Evolutionary conservation across 2,888 invertebrate species (phyloP).

Genomic region (Oithona nana): DNA sequence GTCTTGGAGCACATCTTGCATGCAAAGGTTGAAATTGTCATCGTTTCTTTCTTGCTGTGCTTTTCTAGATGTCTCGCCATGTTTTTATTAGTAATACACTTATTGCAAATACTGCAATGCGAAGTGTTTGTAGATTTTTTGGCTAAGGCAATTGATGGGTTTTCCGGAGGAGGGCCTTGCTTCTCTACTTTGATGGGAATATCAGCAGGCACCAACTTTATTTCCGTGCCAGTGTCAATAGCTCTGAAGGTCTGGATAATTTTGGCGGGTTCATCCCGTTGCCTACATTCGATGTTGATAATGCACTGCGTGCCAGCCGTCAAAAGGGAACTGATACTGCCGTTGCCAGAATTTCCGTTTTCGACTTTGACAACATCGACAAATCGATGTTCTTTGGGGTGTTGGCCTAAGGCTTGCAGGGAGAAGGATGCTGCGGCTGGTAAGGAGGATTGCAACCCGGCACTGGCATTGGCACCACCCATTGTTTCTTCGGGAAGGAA

Average conservation of each 20-base stretch:
- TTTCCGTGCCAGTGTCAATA: slow-evolving; percentile 9
- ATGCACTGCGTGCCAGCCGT: not conserved
- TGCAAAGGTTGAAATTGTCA: not conserved
- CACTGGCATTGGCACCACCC: not conserved
- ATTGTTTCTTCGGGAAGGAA: not conserved
- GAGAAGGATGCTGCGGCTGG: no score
- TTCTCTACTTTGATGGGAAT: not conserved
- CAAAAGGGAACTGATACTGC: not conserved
- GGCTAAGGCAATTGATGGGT: no score
- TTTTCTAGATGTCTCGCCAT: slow-evolving; percentile 7
- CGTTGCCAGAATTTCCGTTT: not conserved
- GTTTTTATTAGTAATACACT: not conserved
- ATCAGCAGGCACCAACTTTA: not conserved
- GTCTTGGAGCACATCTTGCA: not conserved
- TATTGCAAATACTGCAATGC: slow-evolving; percentile 1
- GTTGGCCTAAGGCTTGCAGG: no score
- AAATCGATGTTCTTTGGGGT: not conserved
- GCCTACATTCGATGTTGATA: slow-evolving; percentile 12
- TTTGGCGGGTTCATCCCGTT: not conserved
- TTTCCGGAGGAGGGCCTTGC: not conserved
- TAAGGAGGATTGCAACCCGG: not conserved
- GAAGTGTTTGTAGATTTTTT: not conserved
- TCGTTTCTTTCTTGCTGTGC: not conserved
- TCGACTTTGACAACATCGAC: slow-evolving; percentile 16
- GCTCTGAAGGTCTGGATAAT: slow-evolving; percentile 11